A percentile compares a stretch with the other conserved stretches of the same genome.
phyloP scores from a whole-genome alignment of 1,140 invertebrate species.

The Oreohelix idahoensis region DNA sequence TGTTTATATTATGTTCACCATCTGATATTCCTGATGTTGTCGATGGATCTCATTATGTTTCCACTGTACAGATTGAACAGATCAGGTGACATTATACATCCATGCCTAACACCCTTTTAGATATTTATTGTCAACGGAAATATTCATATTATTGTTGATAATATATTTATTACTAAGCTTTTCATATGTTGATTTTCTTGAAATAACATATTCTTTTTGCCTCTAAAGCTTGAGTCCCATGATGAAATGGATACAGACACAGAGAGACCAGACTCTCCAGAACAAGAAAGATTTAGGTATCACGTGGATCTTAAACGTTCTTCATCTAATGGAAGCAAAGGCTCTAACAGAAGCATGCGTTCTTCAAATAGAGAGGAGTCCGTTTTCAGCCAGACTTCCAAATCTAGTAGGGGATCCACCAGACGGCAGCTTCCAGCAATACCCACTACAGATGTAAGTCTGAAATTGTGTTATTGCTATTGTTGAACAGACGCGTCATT shows the following conservation, averaged over 20 bases:
- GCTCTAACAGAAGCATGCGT: not conserved
- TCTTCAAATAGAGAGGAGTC: slow-evolving; percentile 31
- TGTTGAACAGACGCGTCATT: too few relatives aligned
- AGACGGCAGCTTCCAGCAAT: slow-evolving; percentile 49
- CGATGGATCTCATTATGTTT: too few relatives aligned
- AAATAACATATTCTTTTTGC: not conserved
- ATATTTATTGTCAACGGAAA: too few relatives aligned
- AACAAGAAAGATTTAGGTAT: not conserved
- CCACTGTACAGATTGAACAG: too few relatives aligned
- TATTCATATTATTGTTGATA: too few relatives aligned
- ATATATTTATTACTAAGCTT: too few relatives aligned
- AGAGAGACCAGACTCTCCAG: not conserved
- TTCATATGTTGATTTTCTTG: too few relatives aligned
- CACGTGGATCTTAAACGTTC: slow-evolving; percentile 1
- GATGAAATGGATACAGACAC: slow-evolving; percentile 24
- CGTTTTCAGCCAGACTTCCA: slow-evolving; percentile 38
- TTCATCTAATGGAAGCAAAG: not conserved
- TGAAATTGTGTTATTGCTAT: too few relatives aligned
- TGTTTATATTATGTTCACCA: too few relatives aligned
- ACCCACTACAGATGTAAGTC: not conserved
- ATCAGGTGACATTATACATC: too few relatives aligned
- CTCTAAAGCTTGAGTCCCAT: slow-evolving; percentile 8
- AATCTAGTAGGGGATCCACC: slow-evolving; percentile 39
- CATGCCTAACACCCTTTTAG: too few relatives aligned
- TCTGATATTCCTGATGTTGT: too few relatives aligned